phyloP scores from a whole-genome alignment of 2,113 vertebrate genomes.

The Pluvialis apricaria region DNA sequence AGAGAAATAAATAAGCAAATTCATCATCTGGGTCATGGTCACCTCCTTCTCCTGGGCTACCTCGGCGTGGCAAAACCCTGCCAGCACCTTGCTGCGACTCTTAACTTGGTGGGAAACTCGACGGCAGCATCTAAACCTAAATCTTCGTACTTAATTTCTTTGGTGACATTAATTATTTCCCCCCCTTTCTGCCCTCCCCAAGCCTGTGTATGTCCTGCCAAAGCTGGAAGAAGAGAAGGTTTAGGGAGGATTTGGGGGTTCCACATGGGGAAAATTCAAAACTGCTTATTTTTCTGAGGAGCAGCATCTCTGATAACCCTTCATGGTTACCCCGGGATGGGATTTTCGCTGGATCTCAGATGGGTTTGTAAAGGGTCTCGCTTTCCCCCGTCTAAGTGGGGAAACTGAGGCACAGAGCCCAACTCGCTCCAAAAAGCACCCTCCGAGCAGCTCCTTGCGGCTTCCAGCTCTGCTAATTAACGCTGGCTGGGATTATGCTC shows the following conservation, averaged over 20 bases:
- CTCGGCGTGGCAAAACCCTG: not conserved
- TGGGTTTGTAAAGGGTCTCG: not conserved
- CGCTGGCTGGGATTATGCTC: not conserved
- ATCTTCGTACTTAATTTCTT: accelerated
- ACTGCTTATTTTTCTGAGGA: not conserved
- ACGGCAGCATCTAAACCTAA: accelerated
- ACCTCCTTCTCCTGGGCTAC: not conserved
- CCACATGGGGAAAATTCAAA: not conserved
- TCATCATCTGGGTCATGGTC: not conserved
- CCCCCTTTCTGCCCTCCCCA: not conserved
- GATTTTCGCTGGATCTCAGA: not conserved
- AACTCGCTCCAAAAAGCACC: not conserved
- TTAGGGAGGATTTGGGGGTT: not conserved
- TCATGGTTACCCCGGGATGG: accelerated
- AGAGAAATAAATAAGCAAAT: not conserved
- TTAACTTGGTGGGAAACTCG: not conserved
- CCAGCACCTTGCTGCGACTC: accelerated
- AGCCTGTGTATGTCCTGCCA: accelerated
- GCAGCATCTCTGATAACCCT: not conserved
- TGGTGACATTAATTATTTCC: accelerated
- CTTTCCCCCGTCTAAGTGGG: not conserved
- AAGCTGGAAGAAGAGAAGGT: not conserved
- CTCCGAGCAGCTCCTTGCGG: not conserved
- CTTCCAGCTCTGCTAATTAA: not conserved
- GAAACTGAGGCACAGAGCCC: not conserved